Conservation (phyloP, 2,888 invertebrate species). For the Coleophora deauratella region DNA sequence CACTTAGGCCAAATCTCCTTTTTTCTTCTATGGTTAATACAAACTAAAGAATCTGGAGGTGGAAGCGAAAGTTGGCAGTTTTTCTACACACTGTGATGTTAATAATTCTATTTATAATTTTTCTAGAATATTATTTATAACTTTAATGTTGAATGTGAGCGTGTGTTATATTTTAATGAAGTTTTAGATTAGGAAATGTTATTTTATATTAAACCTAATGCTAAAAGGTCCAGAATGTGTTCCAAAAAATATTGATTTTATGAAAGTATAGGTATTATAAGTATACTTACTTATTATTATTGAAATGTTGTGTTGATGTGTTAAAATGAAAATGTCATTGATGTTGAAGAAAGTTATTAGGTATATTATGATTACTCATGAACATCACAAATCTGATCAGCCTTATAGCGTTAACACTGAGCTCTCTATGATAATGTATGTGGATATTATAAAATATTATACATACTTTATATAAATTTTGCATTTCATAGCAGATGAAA, state of each 20-base stretch:
- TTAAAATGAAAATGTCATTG: constrained; percentile 29
- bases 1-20: too few species aligned
- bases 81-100: constrained; percentile 66
- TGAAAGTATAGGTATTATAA: constrained; percentile 40
- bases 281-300: too few species aligned
- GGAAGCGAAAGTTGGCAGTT: constrained; percentile 48
- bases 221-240: constrained; percentile 61
- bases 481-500: constrained; percentile 45
- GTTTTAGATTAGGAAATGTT: constrained; percentile 53
- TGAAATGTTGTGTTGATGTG: constrained; percentile 43
- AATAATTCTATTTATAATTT: constrained; percentile 67
- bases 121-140: constrained; percentile 63
- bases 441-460: constrained; percentile 30
- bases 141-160: constrained; percentile 49
- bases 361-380: constrained; percentile 18
- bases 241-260: constrained; percentile 60
- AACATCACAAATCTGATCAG: constrained; percentile 41
- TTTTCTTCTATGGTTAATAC: too few species aligned
- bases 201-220: constrained; percentile 40
- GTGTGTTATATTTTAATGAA: constrained; percentile 55
- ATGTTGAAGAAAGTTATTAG: constrained; percentile 20
- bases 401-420: constrained; percentile 31
- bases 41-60: too few species aligned
- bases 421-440: constrained; percentile 46
- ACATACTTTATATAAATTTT: constrained; percentile 6